Evolutionary conservation across 2,113 vertebrate species (phyloP).

Genomic region (Gobius niger): DNA sequence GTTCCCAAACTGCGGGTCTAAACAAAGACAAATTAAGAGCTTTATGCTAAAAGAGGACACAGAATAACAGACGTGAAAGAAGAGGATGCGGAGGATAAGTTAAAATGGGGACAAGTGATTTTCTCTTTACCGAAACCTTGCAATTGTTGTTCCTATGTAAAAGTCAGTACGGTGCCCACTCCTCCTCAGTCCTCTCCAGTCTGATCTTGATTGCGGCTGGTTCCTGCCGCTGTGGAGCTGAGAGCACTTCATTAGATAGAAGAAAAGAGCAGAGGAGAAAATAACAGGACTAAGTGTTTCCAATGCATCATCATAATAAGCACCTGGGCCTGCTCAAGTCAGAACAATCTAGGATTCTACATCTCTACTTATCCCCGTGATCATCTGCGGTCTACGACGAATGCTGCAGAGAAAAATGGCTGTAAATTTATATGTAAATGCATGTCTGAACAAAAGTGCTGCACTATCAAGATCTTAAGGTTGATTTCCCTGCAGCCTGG

Average conservation of each 20-base stretch:
- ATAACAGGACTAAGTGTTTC: slow-evolving; percentile 5
- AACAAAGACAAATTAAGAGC: too few relatives aligned
- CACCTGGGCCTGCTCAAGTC: background rate
- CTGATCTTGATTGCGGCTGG: background rate
- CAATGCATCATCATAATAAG: background rate
- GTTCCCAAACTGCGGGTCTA: too few relatives aligned
- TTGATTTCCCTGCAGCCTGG: too few relatives aligned
- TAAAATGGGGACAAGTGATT: background rate
- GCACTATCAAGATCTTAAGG: too few relatives aligned
- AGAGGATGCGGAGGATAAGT: background rate
- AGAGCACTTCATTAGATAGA: slow-evolving; percentile 6
- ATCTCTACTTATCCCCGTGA: background rate
- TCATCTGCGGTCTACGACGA: background rate
- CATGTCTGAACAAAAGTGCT: too few relatives aligned
- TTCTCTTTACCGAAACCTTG: background rate
- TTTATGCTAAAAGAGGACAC: background rate
- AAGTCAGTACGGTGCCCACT: background rate
- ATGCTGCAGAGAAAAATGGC: too few relatives aligned
- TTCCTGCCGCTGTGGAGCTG: slow-evolving; percentile 1
- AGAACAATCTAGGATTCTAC: background rate
- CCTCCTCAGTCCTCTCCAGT: background rate
- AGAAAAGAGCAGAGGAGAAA: slow-evolving; percentile 8
- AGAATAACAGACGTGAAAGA: background rate
- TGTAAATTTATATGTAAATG: too few relatives aligned
- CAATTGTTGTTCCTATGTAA: background rate